Conservation (phyloP, 2,113 vertebrate genomes). For the Plestiodon gilberti region DNA sequence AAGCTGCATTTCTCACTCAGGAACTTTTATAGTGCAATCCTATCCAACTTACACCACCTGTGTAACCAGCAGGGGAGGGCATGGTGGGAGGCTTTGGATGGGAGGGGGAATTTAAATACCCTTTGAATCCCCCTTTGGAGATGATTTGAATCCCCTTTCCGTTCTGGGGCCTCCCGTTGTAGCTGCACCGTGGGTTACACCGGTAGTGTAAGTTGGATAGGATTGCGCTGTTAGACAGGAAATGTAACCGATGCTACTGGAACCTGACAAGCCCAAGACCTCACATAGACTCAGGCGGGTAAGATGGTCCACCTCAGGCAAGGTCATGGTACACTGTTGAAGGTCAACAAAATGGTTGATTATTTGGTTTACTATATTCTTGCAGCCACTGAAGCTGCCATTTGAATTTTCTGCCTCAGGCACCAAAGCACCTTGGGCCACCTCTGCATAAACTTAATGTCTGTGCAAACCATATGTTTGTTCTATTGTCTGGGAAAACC, state of each 20-base stretch:
- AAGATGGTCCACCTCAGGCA: not conserved
- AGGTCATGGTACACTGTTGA: not conserved
- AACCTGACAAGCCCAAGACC: not conserved
- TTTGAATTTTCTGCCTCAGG: not conserved
- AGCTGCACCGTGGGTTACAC: too few relatives aligned
- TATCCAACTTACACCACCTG: too few relatives aligned
- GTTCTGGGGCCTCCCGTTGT: too few relatives aligned
- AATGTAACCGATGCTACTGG: not conserved
- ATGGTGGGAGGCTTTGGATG: too few relatives aligned
- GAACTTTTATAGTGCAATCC: too few relatives aligned
- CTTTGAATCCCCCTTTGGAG: too few relatives aligned
- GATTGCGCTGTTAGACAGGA: too few relatives aligned
- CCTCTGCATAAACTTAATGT: not conserved
- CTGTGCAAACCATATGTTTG: not conserved
- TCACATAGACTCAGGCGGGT: not conserved
- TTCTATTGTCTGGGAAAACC: not conserved
- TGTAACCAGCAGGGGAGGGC: too few relatives aligned
- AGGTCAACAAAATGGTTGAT: not conserved
- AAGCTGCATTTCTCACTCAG: not conserved
- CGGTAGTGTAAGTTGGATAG: too few relatives aligned
- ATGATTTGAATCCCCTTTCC: too few relatives aligned
- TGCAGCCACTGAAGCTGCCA: not conserved
- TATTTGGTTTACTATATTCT: not conserved
- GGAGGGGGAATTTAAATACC: too few relatives aligned
- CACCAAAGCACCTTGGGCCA: not conserved